A percentile compares a stretch with the other conserved stretches of the same genome.
phyloP scores from a whole-genome alignment of 2,113 vertebrate genomes.

The Lasiurus borealis region DNA sequence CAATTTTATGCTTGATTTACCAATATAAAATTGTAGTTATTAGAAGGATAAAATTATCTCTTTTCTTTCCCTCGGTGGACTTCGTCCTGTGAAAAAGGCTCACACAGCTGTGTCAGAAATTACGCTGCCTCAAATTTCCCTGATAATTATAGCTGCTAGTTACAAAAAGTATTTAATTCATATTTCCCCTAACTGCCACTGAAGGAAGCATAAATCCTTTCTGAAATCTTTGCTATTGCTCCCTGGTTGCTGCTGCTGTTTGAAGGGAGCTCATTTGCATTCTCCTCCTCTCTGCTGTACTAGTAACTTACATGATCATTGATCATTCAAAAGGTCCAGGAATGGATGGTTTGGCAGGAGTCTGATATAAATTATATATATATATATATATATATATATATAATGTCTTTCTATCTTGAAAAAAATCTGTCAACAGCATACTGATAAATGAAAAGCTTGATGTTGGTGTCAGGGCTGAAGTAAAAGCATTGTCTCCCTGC shows the following conservation, averaged over 20 bases:
- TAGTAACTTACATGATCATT: conserved; percentile 48
- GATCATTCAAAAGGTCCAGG: conserved; percentile 62
- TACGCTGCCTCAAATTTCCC: conserved; percentile 73
- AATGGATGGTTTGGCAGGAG: conserved; percentile 66
- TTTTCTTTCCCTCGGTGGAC: conserved; percentile 83
- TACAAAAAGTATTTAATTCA: conserved; percentile 78
- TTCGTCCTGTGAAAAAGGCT: conserved; percentile 82
- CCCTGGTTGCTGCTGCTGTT: conserved; percentile 49
- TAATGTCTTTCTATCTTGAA: conserved; percentile 61
- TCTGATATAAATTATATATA: conserved; percentile 62
- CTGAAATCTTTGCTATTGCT: conserved; percentile 46
- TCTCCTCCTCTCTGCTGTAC: conserved; percentile 1
- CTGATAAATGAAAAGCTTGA: conserved; percentile 61
- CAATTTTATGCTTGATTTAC: conserved; percentile 89
- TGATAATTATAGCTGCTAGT: conserved; percentile 82
- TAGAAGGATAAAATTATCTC: conserved; percentile 85
- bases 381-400: not conserved
- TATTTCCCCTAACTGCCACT: conserved; percentile 73
- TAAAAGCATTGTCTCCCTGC: conserved; percentile 23
- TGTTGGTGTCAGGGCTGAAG: conserved; percentile 11
- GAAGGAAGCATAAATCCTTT: conserved; percentile 75
- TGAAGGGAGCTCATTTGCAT: conserved; percentile 52
- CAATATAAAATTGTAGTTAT: conserved; percentile 86
- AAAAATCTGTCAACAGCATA: conserved; percentile 57
- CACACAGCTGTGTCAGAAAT: conserved; percentile 79